Evolutionary conservation across 2,797 vertebrate species (phyloP), one percentile per base, ranked within the genome.

Genomic region (Potorous gilbertii): DNA sequence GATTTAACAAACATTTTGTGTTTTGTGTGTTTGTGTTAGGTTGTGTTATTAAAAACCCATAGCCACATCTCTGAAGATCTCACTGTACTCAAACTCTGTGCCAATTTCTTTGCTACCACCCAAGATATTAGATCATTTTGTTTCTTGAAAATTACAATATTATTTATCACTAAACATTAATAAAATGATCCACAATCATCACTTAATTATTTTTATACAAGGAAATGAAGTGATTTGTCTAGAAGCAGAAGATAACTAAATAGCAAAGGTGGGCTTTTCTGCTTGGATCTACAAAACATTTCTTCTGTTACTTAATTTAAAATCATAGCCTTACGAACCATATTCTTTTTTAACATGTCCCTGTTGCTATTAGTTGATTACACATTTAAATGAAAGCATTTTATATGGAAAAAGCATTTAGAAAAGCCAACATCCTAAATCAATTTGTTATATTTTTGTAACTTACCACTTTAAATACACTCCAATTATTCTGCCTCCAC

Each of bases 401-500:
- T 55, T 50, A 50, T 87, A n/a, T 27, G 34, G 28, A 66, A 50
- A 94, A 92, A 90, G 34, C 40, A 87, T 46, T 46, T 87, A 94
- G n/a, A 29, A 96, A 94, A 2, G 93, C 4, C 52, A 94, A 59
- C 87, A 97, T 97, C 54, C 55, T 31, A 98, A 97, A 92, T 10
- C 34, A 92, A 95, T 97, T 94, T 96, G 74, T 95, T 98, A 34
- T 94, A 97, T 74, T 98, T 87, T 98, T 97, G 90, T 46, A 94
- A 31, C 56, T 96, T 97, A 97, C 87, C 89, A 97, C 95, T 98
- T 98, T 96, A 97, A 96, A 97, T 96, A 97, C 96, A 94, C 95
- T 98, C 92, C 97, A 97, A 95, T 97, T 97, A 92, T 90, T 97
- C 55, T 96, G 59, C 95, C 94, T 66, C 94, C 57, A 97, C 56